These are phyloP conservation scores for Excalfactoria chinensis DNA, from an alignment of 2,113 vertebrate species.

Conservation along the genomic window DNA sequence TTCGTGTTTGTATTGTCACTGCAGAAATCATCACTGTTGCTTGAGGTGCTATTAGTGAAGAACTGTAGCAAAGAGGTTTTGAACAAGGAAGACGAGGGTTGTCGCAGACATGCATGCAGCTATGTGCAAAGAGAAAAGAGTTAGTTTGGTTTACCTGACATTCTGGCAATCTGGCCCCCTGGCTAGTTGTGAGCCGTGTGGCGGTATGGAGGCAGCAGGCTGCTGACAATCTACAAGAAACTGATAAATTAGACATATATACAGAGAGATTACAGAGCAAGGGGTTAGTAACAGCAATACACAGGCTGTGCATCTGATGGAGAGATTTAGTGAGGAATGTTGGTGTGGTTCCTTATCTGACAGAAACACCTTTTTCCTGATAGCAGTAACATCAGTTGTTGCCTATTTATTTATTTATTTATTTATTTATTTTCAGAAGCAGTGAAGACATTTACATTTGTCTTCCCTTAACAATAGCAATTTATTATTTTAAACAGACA, in stretches of 20 bases:
- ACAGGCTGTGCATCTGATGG: conserved; percentile 61
- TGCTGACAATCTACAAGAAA: conserved; percentile 99
- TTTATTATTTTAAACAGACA: background rate
- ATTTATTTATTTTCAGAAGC: background rate
- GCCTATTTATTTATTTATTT: background rate
- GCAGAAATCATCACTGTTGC: background rate
- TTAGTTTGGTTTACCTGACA: conserved; percentile 89
- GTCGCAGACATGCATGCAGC: conserved; percentile 61
- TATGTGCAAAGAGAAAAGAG: conserved; percentile 32
- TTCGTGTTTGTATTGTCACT: background rate
- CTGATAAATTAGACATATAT: conserved; percentile 99
- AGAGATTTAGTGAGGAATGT: conserved; percentile 83
- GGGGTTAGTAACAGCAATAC: conserved; percentile 81
- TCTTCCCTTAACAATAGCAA: background rate
- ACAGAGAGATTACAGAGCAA: conserved; percentile 90
- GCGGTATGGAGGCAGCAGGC: conserved; percentile 97
- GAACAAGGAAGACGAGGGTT: background rate
- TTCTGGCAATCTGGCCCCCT: conserved; percentile 84
- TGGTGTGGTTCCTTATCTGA: conserved; percentile 33
- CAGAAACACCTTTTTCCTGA: conserved; percentile 41
- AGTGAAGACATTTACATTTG: background rate
- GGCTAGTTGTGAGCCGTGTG: conserved; percentile 95
- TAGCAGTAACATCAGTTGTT: background rate
- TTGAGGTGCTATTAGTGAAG: background rate
- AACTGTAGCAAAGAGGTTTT: background rate